These are phyloP conservation scores for Rhamphomyia laevipes DNA, from an alignment of 2,888 invertebrate genomes.

Conservation along the genomic window DNA sequence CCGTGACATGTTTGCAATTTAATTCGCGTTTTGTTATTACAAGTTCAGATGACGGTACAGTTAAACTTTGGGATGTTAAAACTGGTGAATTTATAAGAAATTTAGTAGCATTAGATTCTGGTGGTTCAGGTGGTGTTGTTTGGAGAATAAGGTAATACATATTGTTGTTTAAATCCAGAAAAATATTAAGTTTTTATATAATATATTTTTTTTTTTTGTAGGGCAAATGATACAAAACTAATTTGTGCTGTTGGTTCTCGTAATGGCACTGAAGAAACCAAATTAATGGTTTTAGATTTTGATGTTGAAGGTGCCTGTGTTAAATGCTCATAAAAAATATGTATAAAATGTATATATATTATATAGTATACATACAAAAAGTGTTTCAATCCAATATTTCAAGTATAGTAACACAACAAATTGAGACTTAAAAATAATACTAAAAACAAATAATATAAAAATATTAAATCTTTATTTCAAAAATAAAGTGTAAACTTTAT, in stretches of 20 bases:
- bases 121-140: conserved; percentile 96
- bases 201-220: conserved; percentile 14
- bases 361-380: no score
- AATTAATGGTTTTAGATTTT: conserved; percentile 93
- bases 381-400: no score
- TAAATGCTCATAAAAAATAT: conserved; percentile 40
- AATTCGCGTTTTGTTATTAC: conserved; percentile 96
- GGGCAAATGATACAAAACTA: conserved; percentile 88
- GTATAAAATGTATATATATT: no score
- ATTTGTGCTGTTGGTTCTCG: conserved; percentile 98
- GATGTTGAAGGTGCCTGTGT: conserved; percentile 67
- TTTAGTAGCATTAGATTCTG: conserved; percentile 84
- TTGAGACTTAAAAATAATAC: no score
- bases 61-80: conserved; percentile 96
- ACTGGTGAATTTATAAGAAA: conserved; percentile 95
- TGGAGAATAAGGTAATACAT: conserved; percentile 70
- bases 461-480: no score
- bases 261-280: conserved; percentile 98
- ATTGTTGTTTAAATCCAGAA: neutral
- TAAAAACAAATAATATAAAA: no score
- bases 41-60: conserved; percentile 98
- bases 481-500: no score
- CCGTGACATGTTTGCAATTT: conserved; percentile 96
- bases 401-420: no score
- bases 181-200: no score